Evolutionary conservation across 2,113 vertebrate species (phyloP), one percentile per base, ranked within the genome.

Genomic region (Pheucticus melanocephalus): DNA sequence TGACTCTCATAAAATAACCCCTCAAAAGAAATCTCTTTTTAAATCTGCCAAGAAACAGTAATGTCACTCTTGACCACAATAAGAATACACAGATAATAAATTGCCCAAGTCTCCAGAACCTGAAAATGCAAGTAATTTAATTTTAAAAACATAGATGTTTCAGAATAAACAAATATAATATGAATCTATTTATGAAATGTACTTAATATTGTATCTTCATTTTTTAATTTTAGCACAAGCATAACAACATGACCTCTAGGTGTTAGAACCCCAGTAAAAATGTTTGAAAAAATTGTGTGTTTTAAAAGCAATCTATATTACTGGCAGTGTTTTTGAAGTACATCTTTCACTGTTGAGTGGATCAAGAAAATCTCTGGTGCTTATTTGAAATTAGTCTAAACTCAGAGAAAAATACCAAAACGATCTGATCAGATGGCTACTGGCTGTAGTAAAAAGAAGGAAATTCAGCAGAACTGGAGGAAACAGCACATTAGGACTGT

Each of bases 101-200:
- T 44, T 61, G 3, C 3, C 13, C 30, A 61, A 61, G 8, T 11
- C 15, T 75, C 23, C 40, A 70, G 44, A 85, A 66, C n/a, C 24
- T 47, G 16, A 78, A 94, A 83, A 70, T 20, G 3, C 3, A 75
- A 45, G 6, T 27, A 12, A 57, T 65, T 78, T 9, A 53, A 64
- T 19, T 53, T 15, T 3, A 61, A 82, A 60, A 48, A 0, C 0
- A 0, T 3, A 16, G 7, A 80, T 39, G 6, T 39, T 88, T 65
- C 39, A 42, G 20, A 53, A 78, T 21, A 86, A 68, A 27, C 1
- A 68, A 51, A 10, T n/a, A 30, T 5, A 77, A 31, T 42, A 77
- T 8, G 7, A 44, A 84, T 42, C 3, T n/a, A 53, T 14, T 51
- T 61, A 65, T 47, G 15, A 83, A 80, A 57, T 1, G 1, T 27